These are phyloP conservation scores for Nomada ferruginata DNA, from an alignment of 2,888 invertebrate species.

Conservation along the genomic window DNA sequence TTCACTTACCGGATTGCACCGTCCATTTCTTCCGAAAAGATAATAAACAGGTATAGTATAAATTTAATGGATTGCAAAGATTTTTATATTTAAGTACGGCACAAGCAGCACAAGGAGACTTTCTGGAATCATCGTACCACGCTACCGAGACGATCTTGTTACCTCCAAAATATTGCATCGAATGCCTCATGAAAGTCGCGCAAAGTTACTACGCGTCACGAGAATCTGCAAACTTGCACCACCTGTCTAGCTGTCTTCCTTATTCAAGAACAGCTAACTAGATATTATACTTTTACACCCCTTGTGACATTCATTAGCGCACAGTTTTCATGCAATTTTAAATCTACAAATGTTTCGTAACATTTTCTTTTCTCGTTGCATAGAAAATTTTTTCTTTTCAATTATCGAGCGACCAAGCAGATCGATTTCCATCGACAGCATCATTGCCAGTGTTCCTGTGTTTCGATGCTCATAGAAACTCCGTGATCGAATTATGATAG, in stretches of 20 bases:
- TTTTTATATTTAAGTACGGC: neutral
- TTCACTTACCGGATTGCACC: neutral
- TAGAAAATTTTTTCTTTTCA: no score
- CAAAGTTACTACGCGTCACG: constrained; percentile 53
- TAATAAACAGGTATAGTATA: neutral
- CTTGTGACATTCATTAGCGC: constrained; percentile 51
- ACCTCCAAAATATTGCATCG: constrained; percentile 55
- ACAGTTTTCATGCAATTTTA: no score
- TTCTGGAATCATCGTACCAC: neutral
- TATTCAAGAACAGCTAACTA: neutral
- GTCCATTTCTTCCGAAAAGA: neutral
- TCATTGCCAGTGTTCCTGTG: no score
- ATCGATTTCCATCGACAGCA: no score
- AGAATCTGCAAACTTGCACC: constrained; percentile 33
- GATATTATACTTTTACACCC: constrained; percentile 32
- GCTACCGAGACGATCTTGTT: constrained; percentile 57
- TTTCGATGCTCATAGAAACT: constrained; percentile 2
- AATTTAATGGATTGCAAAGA: neutral
- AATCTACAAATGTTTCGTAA: constrained; percentile 43
- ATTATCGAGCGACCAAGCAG: no score
- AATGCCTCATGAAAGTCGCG: constrained; percentile 58
- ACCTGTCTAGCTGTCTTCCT: constrained; percentile 40
- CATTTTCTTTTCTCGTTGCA: neutral
- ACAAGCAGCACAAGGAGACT: neutral
- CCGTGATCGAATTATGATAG: no score